Base-by-base conservation (phyloP, 2,888 invertebrate species). In the Macaria notata region DNA sequence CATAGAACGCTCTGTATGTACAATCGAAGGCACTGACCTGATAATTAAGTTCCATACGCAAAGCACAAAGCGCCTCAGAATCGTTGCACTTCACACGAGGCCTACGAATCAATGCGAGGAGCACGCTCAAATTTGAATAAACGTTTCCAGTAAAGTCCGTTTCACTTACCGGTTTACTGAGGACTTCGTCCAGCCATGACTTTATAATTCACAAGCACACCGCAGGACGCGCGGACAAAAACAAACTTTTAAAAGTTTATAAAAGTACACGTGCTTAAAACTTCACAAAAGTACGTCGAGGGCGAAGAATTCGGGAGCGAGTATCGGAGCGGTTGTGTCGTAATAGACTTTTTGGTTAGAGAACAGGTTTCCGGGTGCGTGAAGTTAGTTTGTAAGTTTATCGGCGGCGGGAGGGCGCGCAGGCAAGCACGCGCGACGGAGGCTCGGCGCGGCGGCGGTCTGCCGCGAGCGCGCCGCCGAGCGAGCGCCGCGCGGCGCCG, bases 131-230 rank as follows among this genome's bases (percentile, higher is more conserved):
- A 69, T 78, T 78, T 69, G 72, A 77, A 75, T 68, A 78, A 72
- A 68, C 52, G 54, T 78, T 75, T 78, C 79, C 81, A 81, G 80
- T 82, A 83, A 79, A 75, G 76, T 81, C 73, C 76, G 79, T 85
- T 84, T 83, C 74, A 88, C 89, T 87, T 88, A 88, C 88, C 88
- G 86, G 88, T 89, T 89, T 85, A 87, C 73, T 73, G 78, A 79
- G 81, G 78, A 82, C 81, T 82, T 80, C 76, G 82, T 76, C 78
- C 83, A 80, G 83, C 79, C 84, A 86, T 88, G 75, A 81, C 79
- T 79, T 75, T 75, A 56, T 71, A 67, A 72, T 82, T 78, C 79
- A 80, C 76, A 80, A 73, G 73, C 78, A 81, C 78, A 78, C 74
- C 67, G 72, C 73, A 65, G 70, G 70, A 64, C 70, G 70, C 71